Evolutionary conservation across 2,888 invertebrate species (phyloP), one percentile per base, ranked within the genome.

Genomic region (Hoplodrina blanda): DNA sequence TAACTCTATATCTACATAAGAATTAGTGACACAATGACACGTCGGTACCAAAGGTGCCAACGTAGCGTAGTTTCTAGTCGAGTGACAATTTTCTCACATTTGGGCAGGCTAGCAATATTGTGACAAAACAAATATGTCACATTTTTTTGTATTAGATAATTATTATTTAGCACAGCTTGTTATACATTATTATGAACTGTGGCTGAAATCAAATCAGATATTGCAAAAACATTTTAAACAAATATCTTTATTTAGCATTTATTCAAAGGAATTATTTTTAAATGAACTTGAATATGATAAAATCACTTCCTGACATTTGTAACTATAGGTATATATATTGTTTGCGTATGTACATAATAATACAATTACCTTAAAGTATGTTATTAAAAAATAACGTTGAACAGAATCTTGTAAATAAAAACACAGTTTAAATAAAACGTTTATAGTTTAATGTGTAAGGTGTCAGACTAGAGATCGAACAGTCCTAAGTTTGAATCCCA

Each of bases 271-370:
- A 44, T 49, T 17, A 11, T n/a, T 53, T 53, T 13, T 17, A 57
- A 59, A 49, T 57, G 1, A 49, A 53, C 7, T 54, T 25, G 41
- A 7, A 37, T 13, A 13, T 33, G 3, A 20, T 49, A 44, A 30
- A 11, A 19, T 15, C 7, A 41, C 19, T 52, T 56, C 52, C 53
- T 62, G n/a, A 60, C 20, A 33, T 54, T 44, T 33, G 17, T 15
- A 53, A 56, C 59, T n/a, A n/a, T n/a, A n/a, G n/a, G n/a, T n/a
- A n/a, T n/a, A n/a, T 20, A 60, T 46, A 33, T 56, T 44, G n/a
- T 53, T 70, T 37, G 20, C 46, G 13, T 62, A 74, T 77, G 62
- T 60, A 77, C 62, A 63, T 59, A 71, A 59, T 62, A 19, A 62
- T 59, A 50, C 50, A 71, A 65, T 64, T 44, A 61, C 19, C 13